These are phyloP conservation scores for Toxotes chatareus DNA, from an alignment of 2,113 vertebrate species.

Conservation along the genomic window DNA sequence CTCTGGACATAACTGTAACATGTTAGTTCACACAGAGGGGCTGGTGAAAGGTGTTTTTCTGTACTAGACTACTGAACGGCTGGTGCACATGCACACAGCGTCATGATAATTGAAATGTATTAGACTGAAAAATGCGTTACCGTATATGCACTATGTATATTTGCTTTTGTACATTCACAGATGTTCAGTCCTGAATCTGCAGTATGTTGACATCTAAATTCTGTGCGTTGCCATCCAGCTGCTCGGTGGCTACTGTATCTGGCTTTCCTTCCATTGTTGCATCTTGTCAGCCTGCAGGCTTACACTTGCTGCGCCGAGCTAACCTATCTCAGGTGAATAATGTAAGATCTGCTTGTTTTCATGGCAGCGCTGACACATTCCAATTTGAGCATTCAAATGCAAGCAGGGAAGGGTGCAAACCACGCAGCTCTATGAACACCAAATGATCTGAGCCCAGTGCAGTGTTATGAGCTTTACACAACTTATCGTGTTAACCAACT, in stretches of 20 bases:
- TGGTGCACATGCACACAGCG: not conserved
- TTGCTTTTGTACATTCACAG: conserved; percentile 9
- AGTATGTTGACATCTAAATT: conserved; percentile 1
- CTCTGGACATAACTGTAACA: not conserved
- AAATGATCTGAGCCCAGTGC: not conserved
- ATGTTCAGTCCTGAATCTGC: not conserved
- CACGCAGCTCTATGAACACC: not conserved
- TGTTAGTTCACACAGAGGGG: not conserved
- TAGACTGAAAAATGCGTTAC: conserved; percentile 30
- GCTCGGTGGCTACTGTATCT: not conserved
- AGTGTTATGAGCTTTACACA: not conserved
- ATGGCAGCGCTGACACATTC: not conserved
- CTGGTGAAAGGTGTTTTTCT: conserved; percentile 11
- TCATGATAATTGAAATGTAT: conserved; percentile 14
- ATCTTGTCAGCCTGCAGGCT: not conserved
- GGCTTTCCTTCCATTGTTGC: not conserved
- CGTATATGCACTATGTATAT: conserved; percentile 24
- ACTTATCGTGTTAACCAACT: no score
- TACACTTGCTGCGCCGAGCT: not conserved
- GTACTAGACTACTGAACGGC: not conserved
- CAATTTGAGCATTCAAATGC: not conserved
- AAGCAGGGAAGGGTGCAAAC: not conserved
- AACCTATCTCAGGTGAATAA: conserved; percentile 20
- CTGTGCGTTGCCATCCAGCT: conserved; percentile 4
- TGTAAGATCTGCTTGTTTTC: not conserved